Base-by-base conservation (phyloP, 2,797 vertebrate genomes). In the Fratercula arctica region DNA sequence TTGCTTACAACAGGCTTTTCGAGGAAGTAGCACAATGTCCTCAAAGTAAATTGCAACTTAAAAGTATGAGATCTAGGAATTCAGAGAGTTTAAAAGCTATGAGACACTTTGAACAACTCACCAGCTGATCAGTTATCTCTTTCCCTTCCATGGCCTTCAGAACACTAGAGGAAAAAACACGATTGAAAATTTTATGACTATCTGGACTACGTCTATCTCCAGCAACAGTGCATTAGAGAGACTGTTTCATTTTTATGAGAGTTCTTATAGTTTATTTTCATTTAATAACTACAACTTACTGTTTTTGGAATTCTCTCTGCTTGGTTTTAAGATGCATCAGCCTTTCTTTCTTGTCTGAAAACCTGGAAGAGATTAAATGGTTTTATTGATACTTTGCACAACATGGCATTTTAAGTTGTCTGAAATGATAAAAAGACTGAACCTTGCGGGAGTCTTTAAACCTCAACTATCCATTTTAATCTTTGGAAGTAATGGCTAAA, bases 271-370 rank as follows among this genome's bases (percentile, higher is more conserved):
- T 78, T 82, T 35, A 25, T 67, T 64, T 70, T 61, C 25, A 77
- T 67, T 82, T 45, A 93, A 89, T 48, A 79, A 61, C 21, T 13
- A 53, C 51, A 66, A 98, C 98, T 98, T 98, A 99, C 99, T 99
- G 98, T 76, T 99, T 98, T 75, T 99, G 99, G 97, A 99, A 99
- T 96, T 98, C 98, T 92, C 99, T 98, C 95, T 99, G 99, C 73
- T 99, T 99, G 74, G 97, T 98, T 96, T 98, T 99, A 85, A 99
- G 98, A 96, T 95, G 98, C 95, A 98, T 98, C 95, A 99, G 98
- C 46, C 98, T 98, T 95, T 99, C 98, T 93, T 99, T 97, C 97
- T 99, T 99, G 48, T 99, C 99, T 29, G 95, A 95, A 97, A 99
- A 99, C 95, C 99, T 99, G 95, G 66, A 97, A 98, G 64, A 97